These are phyloP conservation scores for Tricholauxania praeusta DNA, from an alignment of 2,888 invertebrate genomes.

Conservation along the genomic window DNA sequence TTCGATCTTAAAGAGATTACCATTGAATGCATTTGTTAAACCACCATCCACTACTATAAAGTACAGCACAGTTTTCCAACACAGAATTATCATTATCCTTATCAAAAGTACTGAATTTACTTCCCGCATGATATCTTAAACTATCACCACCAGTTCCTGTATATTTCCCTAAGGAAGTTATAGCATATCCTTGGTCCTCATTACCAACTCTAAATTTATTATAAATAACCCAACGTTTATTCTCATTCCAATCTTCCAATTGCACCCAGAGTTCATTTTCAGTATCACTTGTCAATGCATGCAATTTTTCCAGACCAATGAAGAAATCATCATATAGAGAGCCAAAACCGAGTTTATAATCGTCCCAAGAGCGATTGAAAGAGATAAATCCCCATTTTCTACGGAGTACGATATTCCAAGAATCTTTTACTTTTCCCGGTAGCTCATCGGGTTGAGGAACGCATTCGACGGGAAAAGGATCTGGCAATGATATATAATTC, in stretches of 20 bases:
- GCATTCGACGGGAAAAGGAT: too few relatives aligned
- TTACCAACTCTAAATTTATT: conserved; percentile 38
- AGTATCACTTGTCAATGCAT: conserved; percentile 21
- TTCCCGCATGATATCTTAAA: conserved; percentile 35
- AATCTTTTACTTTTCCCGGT: too few relatives aligned
- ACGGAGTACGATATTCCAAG: too few relatives aligned
- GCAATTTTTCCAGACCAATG: conserved; percentile 38
- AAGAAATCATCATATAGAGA: conserved; percentile 40
- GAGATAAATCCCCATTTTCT: too few relatives aligned
- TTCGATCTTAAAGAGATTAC: conserved; percentile 10
- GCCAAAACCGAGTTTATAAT: conserved; percentile 40
- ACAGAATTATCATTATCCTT: conserved; percentile 34
- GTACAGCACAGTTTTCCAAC: conserved; percentile 32
- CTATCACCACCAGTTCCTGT: conserved; percentile 40
- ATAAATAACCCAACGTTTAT: conserved; percentile 31
- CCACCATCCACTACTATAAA: conserved; percentile 41
- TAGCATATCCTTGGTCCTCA: conserved; percentile 39
- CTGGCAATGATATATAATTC: too few relatives aligned
- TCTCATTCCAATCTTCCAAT: conserved; percentile 31
- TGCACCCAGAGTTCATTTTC: conserved; percentile 32
- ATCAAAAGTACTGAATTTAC: conserved; percentile 38
- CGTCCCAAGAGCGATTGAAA: conserved; percentile 39
- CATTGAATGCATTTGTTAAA: conserved; percentile 39
- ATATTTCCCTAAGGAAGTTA: conserved; percentile 38
- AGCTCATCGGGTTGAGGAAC: too few relatives aligned